Evolutionary conservation across 2,113 vertebrate genomes (phyloP).

Genomic region (Podarcis cretensis): DNA sequence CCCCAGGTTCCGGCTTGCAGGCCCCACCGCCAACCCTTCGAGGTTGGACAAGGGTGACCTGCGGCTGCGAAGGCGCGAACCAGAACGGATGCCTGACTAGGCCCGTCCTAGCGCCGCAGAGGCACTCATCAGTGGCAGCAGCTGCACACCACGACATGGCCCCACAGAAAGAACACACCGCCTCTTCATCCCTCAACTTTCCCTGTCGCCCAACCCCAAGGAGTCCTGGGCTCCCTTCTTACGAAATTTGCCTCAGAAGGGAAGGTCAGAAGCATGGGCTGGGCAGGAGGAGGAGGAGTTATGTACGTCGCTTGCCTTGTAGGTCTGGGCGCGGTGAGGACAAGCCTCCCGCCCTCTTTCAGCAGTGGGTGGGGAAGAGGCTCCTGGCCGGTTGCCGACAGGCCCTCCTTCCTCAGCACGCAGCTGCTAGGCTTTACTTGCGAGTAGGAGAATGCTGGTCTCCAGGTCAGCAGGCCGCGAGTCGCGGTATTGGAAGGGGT

Average conservation of each 20-base stretch:
- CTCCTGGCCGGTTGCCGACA: too few relatives aligned
- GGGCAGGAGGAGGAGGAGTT: neutral
- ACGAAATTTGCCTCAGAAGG: neutral
- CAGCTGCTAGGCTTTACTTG: too few relatives aligned
- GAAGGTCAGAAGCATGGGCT: neutral
- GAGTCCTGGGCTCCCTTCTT: neutral
- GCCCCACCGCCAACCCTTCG: neutral
- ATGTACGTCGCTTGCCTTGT: too few relatives aligned
- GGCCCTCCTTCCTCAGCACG: too few relatives aligned
- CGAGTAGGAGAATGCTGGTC: too few relatives aligned
- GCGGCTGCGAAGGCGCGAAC: neutral
- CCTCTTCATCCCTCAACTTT: neutral
- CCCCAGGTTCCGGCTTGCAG: too few relatives aligned
- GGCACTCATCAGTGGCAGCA: neutral
- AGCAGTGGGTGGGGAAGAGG: too few relatives aligned
- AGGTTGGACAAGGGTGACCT: neutral
- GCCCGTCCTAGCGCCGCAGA: too few relatives aligned
- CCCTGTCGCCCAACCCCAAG: neutral
- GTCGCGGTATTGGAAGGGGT: too few relatives aligned
- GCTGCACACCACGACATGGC: neutral
- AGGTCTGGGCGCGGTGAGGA: too few relatives aligned
- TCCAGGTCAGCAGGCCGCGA: too few relatives aligned
- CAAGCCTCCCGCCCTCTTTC: too few relatives aligned
- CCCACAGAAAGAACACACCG: slow-evolving; percentile 9
- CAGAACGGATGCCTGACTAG: rapidly evolving